Evolutionary conservation across 2,888 invertebrate genomes (phyloP).

Genomic region (Leistus spinibarbis): DNA sequence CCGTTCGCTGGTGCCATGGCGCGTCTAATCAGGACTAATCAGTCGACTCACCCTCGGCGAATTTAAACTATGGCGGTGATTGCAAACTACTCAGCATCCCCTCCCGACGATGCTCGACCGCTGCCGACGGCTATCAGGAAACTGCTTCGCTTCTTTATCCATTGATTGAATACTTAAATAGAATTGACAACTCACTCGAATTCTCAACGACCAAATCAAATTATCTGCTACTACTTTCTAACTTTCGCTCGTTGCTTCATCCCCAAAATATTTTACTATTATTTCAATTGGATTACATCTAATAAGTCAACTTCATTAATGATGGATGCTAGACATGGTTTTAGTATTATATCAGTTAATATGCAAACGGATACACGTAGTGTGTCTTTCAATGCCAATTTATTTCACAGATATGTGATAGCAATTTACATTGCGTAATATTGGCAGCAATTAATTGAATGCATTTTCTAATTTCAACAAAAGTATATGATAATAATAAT

Average conservation of each 20-base stretch:
- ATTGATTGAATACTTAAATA: not conserved
- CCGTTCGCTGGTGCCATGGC: not conserved
- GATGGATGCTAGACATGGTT: no score
- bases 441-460: no score
- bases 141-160: not conserved
- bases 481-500: no score
- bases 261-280: not conserved
- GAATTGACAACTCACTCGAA: not conserved
- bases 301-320: no score
- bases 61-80: not conserved
- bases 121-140: not conserved
- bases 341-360: no score
- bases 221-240: not conserved
- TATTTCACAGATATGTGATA: no score
- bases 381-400: no score
- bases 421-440: no score
- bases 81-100: not conserved
- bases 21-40: constrained; percentile 21
- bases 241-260: not conserved
- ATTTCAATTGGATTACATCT: no score
- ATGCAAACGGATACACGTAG: no score
- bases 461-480: no score
- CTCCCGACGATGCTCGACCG: not conserved
- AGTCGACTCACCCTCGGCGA: constrained; percentile 10
- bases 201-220: not conserved